These are phyloP conservation scores for Cosmopolites sordidus DNA, from an alignment of 2,888 invertebrate genomes.

Conservation along the genomic window DNA sequence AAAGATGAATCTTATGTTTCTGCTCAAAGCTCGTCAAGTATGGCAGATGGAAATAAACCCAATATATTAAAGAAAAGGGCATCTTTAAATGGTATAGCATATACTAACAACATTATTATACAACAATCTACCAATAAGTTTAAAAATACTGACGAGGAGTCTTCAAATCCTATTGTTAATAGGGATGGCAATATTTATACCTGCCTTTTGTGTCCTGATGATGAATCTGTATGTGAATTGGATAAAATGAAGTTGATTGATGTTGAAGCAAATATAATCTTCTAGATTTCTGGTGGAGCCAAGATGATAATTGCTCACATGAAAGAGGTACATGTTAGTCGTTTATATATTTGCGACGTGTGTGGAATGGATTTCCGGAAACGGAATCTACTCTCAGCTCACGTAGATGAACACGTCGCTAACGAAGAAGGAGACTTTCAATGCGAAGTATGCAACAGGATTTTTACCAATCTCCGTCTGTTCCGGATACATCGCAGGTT, in stretches of 20 bases:
- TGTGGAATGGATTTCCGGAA: slow-evolving; percentile 64
- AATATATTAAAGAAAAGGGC: slow-evolving; percentile 40
- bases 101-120: slow-evolving; percentile 17
- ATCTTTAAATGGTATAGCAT: slow-evolving; percentile 10
- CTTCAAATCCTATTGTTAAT: slow-evolving; percentile 32
- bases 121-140: slow-evolving; percentile 11
- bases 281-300: slow-evolving; percentile 50
- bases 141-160: slow-evolving; percentile 12
- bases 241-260: background rate
- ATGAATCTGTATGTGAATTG: slow-evolving; percentile 39
- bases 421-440: slow-evolving; percentile 61
- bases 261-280: background rate
- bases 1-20: slow-evolving; percentile 23
- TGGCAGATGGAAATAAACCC: slow-evolving; percentile 32
- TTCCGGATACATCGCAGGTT: slow-evolving; percentile 57
- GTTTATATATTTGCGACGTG: slow-evolving; percentile 66
- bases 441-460: slow-evolving; percentile 60
- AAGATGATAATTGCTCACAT: slow-evolving; percentile 60
- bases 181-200: slow-evolving; percentile 50
- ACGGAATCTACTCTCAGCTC: slow-evolving; percentile 59
- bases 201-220: slow-evolving; percentile 53
- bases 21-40: background rate
- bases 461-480: slow-evolving; percentile 58
- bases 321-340: slow-evolving; percentile 56
- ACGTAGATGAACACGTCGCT: slow-evolving; percentile 61